A percentile compares a stretch with the other conserved stretches of the same genome.
These are phyloP conservation scores for Stichodactyla helianthus DNA, from an alignment of 64 coral and sea anemone species.

Conservation along the genomic window DNA sequence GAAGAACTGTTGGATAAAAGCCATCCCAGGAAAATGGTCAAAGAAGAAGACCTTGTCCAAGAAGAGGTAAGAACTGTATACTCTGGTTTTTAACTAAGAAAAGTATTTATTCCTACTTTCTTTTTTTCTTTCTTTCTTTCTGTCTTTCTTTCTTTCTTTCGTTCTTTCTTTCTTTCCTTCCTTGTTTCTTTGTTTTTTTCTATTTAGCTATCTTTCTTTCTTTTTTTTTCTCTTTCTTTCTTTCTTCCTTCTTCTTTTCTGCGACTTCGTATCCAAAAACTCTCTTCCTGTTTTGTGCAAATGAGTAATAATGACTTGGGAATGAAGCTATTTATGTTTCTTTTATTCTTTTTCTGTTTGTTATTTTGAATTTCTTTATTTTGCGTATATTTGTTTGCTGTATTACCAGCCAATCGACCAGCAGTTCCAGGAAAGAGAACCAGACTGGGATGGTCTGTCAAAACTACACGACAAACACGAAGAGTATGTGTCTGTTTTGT, in stretches of 20 bases:
- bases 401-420: constrained; percentile 5
- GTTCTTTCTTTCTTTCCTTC: no score
- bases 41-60: neutral
- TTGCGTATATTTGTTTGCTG: neutral
- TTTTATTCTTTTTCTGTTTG: neutral
- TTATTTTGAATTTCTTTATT: neutral
- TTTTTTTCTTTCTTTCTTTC: no score
- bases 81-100: no score
- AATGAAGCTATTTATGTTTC: neutral
- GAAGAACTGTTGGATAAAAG: neutral
- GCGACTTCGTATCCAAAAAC: neutral
- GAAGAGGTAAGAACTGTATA: neutral
- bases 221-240: neutral
- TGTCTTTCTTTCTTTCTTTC: no score
- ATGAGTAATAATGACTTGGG: neutral
- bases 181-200: neutral
- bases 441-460: neutral
- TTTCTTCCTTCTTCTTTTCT: neutral
- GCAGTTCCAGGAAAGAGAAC: constrained; percentile 1
- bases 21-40: neutral
- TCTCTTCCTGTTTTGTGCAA: neutral
- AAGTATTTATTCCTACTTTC: no score
- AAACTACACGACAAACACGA: neutral
- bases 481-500: neutral
- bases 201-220: neutral